Conservation (phyloP, 2,888 invertebrate species). For the Hirtodrosophila duncani region DNA sequence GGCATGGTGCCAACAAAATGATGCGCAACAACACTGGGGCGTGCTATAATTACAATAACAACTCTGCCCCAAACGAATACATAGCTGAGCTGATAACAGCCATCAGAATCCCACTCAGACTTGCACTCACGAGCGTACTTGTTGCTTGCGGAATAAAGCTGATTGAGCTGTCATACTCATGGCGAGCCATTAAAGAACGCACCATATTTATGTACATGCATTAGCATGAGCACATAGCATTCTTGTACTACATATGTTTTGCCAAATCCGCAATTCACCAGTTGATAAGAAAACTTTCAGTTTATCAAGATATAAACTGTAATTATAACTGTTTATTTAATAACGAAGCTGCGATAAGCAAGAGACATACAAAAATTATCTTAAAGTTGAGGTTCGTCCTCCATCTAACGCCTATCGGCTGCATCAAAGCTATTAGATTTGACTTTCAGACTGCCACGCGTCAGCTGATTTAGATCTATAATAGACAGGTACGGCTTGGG, state of each 20-base stretch:
- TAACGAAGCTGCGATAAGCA: slow-evolving; percentile 38
- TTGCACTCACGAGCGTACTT: slow-evolving; percentile 17
- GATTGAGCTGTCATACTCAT: neutral
- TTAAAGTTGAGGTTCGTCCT: neutral
- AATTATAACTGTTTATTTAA: slow-evolving; percentile 36
- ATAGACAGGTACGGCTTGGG: slow-evolving; percentile 84
- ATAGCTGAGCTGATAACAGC: slow-evolving; percentile 8
- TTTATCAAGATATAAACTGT: too few species aligned
- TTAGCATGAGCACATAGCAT: too few species aligned
- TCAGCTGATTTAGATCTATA: slow-evolving; percentile 86
- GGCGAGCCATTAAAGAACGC: too few species aligned
- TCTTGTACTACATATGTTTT: too few species aligned
- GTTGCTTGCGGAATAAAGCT: neutral
- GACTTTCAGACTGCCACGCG: slow-evolving; percentile 81
- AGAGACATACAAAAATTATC: slow-evolving; percentile 41
- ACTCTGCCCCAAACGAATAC: neutral
- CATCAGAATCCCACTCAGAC: neutral
- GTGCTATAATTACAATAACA: slow-evolving; percentile 3
- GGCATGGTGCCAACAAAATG: slow-evolving; percentile 40
- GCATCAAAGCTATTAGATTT: slow-evolving; percentile 57
- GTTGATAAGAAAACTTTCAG: too few species aligned
- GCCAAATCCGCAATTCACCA: too few species aligned
- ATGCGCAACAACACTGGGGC: slow-evolving; percentile 44
- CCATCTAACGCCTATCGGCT: slow-evolving; percentile 45
- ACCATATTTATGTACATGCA: too few species aligned